Evolutionary conservation across 2,797 vertebrate species (phyloP), one percentile per base, ranked within the genome.

Genomic region (Pseudochromis fuscus): DNA sequence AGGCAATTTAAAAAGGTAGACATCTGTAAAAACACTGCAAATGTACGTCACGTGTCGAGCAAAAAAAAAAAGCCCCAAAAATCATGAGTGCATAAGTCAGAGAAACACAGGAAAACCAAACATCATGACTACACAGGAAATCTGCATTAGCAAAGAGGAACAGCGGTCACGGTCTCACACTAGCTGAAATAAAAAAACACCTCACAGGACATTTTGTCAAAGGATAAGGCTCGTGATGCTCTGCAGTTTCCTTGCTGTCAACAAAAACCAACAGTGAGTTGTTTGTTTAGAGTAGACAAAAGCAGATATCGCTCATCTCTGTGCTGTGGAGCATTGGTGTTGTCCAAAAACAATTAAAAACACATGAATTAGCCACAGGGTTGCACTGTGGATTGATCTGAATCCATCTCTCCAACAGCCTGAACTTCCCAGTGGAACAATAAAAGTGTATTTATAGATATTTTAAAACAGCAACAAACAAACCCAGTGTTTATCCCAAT

Each of bases 21-120:
- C 56, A 61, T 60, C 55, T 75, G 57, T 70, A 8, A 40, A 80
- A 75, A 55, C 45, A 67, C 44, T 24, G 13, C 19, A n/a, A 52
- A 13, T 46, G 57, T 25, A 35, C 18, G n/a, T 18, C 51, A 64
- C 12, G 50, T 27, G 25, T 40, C 18, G 3, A 38, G 23, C 7
- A 40, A 40, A 13, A 48, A 6, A 5, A 23, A 18, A 37, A 66
- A 18, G 12, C 30, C 31, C 45, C 1, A 23, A 8, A 35, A 28
- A 30, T 28, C 42, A 57, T 23, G 40, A 59, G 53, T 18, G 24
- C 13, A 37, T 27, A 24, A 67, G 1, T 62, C 23, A 25, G 63
- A 70, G 30, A 19, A 68, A 72, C 50, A 58, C 73, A 40, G 61
- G 45, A 69, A 87, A 78, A 61, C 33, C 51, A 31, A 69, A 63